A percentile compares a stretch with the other conserved stretches of the same genome.
Conservation (phyloP, 1,140 invertebrate species). For the Littorina saxatilis region DNA sequence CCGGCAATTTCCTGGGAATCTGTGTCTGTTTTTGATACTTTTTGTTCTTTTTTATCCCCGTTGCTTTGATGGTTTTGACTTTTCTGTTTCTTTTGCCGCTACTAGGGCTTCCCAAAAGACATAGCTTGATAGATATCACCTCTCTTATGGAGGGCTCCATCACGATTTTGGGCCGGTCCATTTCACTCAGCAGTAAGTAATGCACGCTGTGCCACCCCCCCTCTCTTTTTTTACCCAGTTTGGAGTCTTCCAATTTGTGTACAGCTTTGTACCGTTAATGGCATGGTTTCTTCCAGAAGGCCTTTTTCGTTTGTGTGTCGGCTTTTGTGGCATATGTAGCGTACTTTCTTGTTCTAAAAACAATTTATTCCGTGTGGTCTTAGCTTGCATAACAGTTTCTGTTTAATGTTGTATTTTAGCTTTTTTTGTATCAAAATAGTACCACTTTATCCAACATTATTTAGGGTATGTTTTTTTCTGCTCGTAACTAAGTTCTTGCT, state of each 20-base stretch:
- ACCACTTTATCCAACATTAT: too few species aligned
- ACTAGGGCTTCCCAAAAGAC: conserved; percentile 50
- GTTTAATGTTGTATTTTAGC: background rate
- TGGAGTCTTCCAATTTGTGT: background rate
- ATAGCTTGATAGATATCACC: conserved; percentile 63
- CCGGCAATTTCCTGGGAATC: too few species aligned
- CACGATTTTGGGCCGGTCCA: conserved; percentile 57
- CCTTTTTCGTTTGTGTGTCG: background rate
- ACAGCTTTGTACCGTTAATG: conserved; percentile 13
- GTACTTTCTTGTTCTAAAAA: conserved; percentile 10
- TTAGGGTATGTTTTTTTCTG: too few species aligned
- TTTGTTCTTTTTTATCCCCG: background rate
- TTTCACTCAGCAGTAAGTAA: conserved; percentile 64
- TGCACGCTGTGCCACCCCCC: background rate
- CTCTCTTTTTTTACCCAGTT: background rate
- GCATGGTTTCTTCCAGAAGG: conserved; percentile 25
- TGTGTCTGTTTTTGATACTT: too few species aligned
- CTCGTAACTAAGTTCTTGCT: too few species aligned
- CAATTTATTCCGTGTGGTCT: conserved; percentile 5
- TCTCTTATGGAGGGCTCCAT: conserved; percentile 57
- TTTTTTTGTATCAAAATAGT: background rate
- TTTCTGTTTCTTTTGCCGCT: conserved; percentile 40
- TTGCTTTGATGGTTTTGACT: background rate
- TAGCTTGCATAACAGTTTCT: too few species aligned
- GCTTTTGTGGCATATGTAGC: background rate